Conservation (phyloP, 1,140 invertebrate genomes). For the Bombus sylvicola region DNA sequence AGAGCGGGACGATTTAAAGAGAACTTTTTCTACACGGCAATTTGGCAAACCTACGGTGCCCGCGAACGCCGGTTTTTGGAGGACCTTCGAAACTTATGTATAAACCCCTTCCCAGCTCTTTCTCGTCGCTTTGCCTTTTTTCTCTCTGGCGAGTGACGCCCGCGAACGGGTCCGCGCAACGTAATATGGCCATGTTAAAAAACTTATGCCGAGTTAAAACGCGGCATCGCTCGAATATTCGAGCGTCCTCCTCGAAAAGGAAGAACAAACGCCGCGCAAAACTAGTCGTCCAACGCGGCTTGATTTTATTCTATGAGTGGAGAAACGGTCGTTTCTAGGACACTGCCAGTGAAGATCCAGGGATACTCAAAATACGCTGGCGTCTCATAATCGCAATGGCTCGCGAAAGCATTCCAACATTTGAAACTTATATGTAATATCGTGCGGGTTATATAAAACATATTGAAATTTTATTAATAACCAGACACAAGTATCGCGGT, state of each 20-base stretch:
- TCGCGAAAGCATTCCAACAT: neutral
- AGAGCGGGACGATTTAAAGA: slow-evolving; percentile 54
- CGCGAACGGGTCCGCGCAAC: slow-evolving; percentile 57
- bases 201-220: slow-evolving; percentile 73
- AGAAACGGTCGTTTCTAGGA: neutral
- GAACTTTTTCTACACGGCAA: slow-evolving; percentile 76
- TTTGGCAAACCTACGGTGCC: slow-evolving; percentile 73
- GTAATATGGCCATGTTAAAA: slow-evolving; percentile 74
- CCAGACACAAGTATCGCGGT: too few relatives aligned
- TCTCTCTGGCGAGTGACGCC: slow-evolving; percentile 27
- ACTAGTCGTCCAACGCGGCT: slow-evolving; percentile 10
- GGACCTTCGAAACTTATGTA: slow-evolving; percentile 76
- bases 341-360: neutral
- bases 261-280: slow-evolving; percentile 18
- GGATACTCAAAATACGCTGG: neutral
- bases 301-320: slow-evolving; percentile 3
- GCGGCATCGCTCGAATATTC: slow-evolving; percentile 25
- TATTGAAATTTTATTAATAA: too few relatives aligned
- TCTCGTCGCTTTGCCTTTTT: slow-evolving; percentile 33
- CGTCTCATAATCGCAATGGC: neutral
- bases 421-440: too few relatives aligned
- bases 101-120: slow-evolving; percentile 32
- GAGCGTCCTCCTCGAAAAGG: neutral
- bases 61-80: slow-evolving; percentile 63
- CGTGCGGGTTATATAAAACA: neutral